phyloP scores from a whole-genome alignment of 1,140 invertebrate genomes.

The Zaprionus vittiger region DNA sequence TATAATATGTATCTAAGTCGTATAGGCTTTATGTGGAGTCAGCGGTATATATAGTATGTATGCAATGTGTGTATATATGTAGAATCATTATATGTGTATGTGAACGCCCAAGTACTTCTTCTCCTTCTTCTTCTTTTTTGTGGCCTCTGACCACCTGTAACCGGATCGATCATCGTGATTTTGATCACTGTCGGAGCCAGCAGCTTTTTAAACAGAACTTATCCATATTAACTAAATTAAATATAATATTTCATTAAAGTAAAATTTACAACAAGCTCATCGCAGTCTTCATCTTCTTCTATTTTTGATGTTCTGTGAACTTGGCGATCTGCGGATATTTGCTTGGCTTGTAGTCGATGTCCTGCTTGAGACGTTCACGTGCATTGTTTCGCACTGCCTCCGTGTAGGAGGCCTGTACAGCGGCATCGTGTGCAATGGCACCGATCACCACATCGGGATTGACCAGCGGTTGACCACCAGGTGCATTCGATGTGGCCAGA shows the following conservation, averaged over 20 bases:
- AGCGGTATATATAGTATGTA: conserved; percentile 18
- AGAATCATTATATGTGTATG: conserved; percentile 29
- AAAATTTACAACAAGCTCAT: conserved; percentile 71
- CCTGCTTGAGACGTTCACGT: conserved; percentile 73
- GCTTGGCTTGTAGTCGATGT: conserved; percentile 71
- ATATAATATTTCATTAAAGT: conserved; percentile 70
- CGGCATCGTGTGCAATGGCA: conserved; percentile 69
- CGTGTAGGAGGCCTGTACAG: conserved; percentile 68
- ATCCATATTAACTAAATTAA: conserved; percentile 73
- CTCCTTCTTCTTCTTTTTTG: background rate
- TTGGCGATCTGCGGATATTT: conserved; percentile 83
- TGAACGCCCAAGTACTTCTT: conserved; percentile 7
- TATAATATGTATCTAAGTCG: background rate
- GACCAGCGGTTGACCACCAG: conserved; percentile 50
- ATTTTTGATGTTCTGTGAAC: conserved; percentile 74
- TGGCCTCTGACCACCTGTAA: conserved; percentile 12
- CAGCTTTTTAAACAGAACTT: conserved; percentile 62
- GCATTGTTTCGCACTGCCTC: conserved; percentile 71
- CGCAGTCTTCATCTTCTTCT: conserved; percentile 28
- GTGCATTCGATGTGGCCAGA: conserved; percentile 78
- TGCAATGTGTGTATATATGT: conserved; percentile 8
- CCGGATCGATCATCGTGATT: background rate
- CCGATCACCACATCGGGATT: conserved; percentile 62
- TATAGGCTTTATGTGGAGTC: conserved; percentile 10
- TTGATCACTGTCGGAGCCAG: conserved; percentile 1